Conservation (phyloP, 1,140 invertebrate species). For the Drosophila kurseongensis region DNA sequence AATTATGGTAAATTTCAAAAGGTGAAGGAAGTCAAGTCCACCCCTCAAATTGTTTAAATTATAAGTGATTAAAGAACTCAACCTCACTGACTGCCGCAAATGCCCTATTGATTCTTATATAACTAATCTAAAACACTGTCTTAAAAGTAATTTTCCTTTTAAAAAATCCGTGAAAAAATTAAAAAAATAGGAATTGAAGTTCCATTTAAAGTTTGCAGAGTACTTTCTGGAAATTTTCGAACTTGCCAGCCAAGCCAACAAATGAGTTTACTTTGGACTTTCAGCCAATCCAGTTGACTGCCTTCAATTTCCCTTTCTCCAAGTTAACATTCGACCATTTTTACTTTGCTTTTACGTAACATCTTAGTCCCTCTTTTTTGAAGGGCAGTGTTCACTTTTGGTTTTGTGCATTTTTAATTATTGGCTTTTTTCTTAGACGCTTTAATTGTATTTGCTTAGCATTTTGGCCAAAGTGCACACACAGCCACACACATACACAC, state of each 20-base stretch:
- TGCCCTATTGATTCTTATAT: too few relatives aligned
- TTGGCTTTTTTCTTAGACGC: conserved; percentile 79
- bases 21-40: too few relatives aligned
- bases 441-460: conserved; percentile 79
- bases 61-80: too few relatives aligned
- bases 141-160: background rate
- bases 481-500: background rate
- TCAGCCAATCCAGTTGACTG: background rate
- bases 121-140: too few relatives aligned
- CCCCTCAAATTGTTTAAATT: too few relatives aligned
- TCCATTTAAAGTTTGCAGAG: conserved; percentile 11
- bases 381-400: conserved; percentile 59
- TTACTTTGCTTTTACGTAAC: background rate
- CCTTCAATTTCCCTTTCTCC: conserved; percentile 5
- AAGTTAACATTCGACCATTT: background rate
- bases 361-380: conserved; percentile 10
- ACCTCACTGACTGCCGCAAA: too few relatives aligned
- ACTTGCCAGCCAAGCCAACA: conserved; percentile 28
- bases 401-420: conserved; percentile 81
- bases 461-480: conserved; percentile 63
- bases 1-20: background rate
- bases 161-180: background rate
- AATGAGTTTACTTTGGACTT: conserved; percentile 37
- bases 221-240: conserved; percentile 7
- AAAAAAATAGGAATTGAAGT: conserved; percentile 11